These are phyloP conservation scores for Circaetus gallicus DNA, from an alignment of 2,113 vertebrate genomes.

Conservation along the genomic window DNA sequence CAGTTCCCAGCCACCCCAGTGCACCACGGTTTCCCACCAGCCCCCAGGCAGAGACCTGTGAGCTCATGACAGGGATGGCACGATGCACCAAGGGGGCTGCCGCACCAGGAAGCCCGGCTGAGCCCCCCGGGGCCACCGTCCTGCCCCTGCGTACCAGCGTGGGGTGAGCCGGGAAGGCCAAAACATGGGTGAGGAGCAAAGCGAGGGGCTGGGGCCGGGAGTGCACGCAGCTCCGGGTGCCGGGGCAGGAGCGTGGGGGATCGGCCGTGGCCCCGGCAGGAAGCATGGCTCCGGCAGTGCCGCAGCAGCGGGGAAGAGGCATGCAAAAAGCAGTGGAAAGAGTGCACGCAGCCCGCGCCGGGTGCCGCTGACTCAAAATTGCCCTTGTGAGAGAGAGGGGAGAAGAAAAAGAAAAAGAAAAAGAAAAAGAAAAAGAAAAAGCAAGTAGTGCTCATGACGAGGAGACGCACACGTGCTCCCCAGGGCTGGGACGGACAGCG, in stretches of 20 bases:
- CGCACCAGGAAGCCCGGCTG: neutral
- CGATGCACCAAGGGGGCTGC: neutral
- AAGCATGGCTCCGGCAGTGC: neutral
- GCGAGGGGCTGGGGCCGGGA: neutral
- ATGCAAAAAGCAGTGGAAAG: neutral
- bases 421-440: neutral
- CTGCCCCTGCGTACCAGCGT: rapidly evolving
- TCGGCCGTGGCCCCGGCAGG: neutral
- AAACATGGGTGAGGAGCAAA: rapidly evolving
- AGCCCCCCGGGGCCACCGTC: rapidly evolving
- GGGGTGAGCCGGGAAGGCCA: rapidly evolving
- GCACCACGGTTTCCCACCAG: too few relatives aligned
- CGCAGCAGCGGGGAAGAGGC: neutral
- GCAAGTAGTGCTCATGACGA: rapidly evolving
- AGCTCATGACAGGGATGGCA: neutral
- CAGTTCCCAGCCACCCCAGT: neutral
- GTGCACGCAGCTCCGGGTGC: neutral
- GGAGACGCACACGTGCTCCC: neutral
- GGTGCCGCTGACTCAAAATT: neutral
- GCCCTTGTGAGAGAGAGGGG: neutral
- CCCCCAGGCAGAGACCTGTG: neutral
- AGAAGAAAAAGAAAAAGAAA: neutral
- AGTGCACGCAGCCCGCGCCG: neutral
- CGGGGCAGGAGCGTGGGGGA: neutral
- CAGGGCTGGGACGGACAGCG: neutral